A percentile compares a stretch with the other conserved stretches of the same genome.
Conservation (phyloP, 2,797 vertebrate genomes). For the Pteronotus mesoamericanus region DNA sequence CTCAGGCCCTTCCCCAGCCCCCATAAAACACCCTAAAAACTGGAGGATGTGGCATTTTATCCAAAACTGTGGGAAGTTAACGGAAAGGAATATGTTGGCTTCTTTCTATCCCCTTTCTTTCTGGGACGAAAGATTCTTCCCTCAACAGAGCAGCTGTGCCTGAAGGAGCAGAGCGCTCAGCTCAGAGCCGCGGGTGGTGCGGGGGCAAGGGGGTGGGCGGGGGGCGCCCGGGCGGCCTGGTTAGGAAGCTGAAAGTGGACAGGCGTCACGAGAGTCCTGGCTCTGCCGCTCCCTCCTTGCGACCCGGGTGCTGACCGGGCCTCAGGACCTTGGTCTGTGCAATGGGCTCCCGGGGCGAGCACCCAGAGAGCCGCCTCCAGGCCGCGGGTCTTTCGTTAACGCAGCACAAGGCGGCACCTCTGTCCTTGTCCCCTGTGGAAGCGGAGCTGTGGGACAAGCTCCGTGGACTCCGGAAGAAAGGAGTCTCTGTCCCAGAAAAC, state of each 20-base stretch:
- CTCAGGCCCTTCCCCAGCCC: background rate
- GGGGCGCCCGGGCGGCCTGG: background rate
- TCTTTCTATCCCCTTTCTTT: background rate
- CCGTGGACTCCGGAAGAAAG: background rate
- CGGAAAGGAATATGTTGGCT: background rate
- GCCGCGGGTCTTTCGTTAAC: background rate
- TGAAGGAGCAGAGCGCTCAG: background rate
- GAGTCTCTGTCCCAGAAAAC: background rate
- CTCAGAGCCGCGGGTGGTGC: background rate
- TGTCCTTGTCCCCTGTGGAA: background rate
- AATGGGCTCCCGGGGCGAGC: background rate
- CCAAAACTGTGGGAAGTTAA: too few species aligned
- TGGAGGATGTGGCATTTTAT: background rate
- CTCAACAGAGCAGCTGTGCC: background rate
- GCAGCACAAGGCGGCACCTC: fast-evolving
- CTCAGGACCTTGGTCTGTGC: too few species aligned
- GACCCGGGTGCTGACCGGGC: background rate
- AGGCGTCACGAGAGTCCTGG: background rate
- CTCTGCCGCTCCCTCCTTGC: background rate
- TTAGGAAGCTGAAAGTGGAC: too few species aligned
- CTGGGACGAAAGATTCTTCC: background rate
- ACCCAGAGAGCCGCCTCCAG: background rate
- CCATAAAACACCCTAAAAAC: background rate
- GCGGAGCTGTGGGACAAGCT: too few species aligned
- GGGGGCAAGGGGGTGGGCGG: background rate